Conservation (phyloP, 2,888 invertebrate genomes). For the Drosophila colorata region DNA sequence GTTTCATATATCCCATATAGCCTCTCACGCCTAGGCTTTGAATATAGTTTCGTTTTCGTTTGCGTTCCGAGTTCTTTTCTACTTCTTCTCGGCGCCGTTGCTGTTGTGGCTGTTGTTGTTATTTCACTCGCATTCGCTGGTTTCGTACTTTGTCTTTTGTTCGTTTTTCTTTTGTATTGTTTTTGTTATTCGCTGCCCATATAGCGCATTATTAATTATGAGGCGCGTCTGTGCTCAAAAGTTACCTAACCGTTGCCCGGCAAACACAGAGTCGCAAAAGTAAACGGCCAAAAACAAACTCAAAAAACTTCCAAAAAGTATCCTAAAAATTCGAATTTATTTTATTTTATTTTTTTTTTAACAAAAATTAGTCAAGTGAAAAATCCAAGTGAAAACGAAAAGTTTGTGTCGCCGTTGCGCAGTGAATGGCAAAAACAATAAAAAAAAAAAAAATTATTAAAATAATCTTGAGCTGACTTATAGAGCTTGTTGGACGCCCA, state of each 20-base stretch:
- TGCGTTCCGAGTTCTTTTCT: conserved; percentile 49
- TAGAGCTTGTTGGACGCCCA: background rate
- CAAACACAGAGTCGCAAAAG: conserved; percentile 37
- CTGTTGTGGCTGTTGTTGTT: conserved; percentile 19
- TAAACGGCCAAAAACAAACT: background rate
- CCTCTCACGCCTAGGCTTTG: conserved; percentile 12
- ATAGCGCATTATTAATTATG: conserved; percentile 76
- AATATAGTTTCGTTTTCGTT: conserved; percentile 60
- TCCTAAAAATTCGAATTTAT: conserved; percentile 4
- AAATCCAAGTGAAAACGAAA: conserved; percentile 10
- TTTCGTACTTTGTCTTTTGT: conserved; percentile 31
- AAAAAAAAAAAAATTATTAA: background rate
- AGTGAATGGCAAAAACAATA: conserved; percentile 1
- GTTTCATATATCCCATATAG: conserved; percentile 13
- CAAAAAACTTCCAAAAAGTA: background rate
- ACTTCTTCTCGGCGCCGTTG: background rate
- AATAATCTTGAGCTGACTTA: background rate
- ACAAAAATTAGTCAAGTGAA: conserved; percentile 7
- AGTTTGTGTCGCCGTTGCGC: background rate
- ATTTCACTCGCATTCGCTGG: conserved; percentile 13
- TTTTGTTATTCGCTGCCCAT: conserved; percentile 45
- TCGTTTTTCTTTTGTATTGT: conserved; percentile 18
- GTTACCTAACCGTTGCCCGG: conserved; percentile 74
- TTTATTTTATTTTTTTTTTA: too few relatives aligned
- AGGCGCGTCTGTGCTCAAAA: conserved; percentile 64